phyloP scores from a whole-genome alignment of 2,888 invertebrate species.

The Heteromurus nitidus region DNA sequence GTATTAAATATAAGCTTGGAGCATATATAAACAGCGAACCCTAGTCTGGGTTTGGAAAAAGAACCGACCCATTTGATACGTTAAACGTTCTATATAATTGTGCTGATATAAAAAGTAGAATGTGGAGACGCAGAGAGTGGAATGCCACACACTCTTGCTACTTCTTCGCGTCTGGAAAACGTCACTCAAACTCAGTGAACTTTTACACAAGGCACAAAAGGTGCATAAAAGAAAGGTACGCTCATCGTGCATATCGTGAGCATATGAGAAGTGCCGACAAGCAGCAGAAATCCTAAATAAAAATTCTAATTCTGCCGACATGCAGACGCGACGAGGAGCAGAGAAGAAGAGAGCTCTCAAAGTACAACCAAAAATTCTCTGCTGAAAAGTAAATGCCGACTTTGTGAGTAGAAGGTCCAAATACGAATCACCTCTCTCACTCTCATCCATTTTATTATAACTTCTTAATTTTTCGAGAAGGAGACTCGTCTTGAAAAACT shows the following conservation, averaged over 20 bases:
- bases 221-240: too few species aligned
- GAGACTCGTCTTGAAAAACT: too few species aligned
- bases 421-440: too few species aligned
- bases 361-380: too few species aligned
- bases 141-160: neutral
- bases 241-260: neutral
- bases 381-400: too few species aligned
- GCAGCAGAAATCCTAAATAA: neutral
- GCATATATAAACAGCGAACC: too few species aligned
- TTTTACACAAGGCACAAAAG: neutral
- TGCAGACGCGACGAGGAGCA: slow-evolving; percentile 10
- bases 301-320: slow-evolving; percentile 8
- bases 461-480: too few species aligned
- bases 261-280: neutral
- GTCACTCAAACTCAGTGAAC: slow-evolving; percentile 33
- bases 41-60: neutral
- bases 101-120: slow-evolving; percentile 8
- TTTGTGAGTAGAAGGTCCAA: neutral
- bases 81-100: slow-evolving; percentile 9
- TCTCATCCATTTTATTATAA: too few species aligned
- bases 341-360: neutral
- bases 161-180: slow-evolving; percentile 46
- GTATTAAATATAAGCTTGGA: too few species aligned
- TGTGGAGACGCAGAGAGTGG: too few species aligned
- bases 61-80: slow-evolving; percentile 10